These are phyloP conservation scores for Syncerus caffer DNA, from an alignment of 2,797 vertebrate species.

Conservation along the genomic window DNA sequence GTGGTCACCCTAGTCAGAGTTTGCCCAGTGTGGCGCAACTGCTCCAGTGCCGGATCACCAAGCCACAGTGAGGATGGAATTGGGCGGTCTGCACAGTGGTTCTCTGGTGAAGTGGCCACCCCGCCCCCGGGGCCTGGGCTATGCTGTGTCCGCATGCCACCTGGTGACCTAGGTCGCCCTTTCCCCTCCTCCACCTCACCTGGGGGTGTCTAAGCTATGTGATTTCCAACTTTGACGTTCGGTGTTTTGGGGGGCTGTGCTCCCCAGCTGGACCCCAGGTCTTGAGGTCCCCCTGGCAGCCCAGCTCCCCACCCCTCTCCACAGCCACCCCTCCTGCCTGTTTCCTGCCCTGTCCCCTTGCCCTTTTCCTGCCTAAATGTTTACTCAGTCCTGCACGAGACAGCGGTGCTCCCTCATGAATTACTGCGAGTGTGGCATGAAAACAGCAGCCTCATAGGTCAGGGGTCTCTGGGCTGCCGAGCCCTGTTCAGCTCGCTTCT, in stretches of 20 bases:
- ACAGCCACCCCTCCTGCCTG: background rate
- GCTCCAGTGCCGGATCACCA: background rate
- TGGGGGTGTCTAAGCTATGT: background rate
- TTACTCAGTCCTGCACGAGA: accelerated
- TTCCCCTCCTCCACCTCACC: background rate
- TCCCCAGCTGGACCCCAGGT: background rate
- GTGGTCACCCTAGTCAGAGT: background rate
- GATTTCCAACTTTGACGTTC: accelerated
- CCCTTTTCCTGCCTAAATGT: background rate
- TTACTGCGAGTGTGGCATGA: no score
- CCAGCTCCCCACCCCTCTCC: background rate
- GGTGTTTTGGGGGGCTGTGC: accelerated
- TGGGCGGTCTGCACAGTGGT: background rate
- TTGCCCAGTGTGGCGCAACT: background rate
- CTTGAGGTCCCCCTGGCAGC: background rate
- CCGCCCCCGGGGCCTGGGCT: background rate
- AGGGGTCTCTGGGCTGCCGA: background rate
- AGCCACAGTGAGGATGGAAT: accelerated
- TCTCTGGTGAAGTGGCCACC: background rate
- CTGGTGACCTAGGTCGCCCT: background rate
- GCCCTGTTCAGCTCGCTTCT: background rate
- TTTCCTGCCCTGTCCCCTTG: background rate
- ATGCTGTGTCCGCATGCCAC: accelerated
- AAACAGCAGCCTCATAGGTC: background rate
- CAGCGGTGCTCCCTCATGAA: accelerated